Conservation (phyloP, 2,888 invertebrate genomes). For the Spilarctia lutea region DNA sequence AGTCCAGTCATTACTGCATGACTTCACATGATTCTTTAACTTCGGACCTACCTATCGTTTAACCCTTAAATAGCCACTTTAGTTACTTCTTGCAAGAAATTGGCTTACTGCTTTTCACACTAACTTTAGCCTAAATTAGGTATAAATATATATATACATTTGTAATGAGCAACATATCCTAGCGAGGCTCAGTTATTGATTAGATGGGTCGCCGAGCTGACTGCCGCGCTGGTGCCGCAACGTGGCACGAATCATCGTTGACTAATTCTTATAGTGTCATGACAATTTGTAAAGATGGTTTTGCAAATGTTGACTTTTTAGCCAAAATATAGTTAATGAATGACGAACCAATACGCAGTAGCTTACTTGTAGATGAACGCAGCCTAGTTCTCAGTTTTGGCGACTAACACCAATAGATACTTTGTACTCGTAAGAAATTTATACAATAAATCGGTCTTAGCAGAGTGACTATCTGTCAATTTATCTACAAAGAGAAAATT, state of each 20-base stretch:
- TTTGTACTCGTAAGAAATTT: constrained; percentile 84
- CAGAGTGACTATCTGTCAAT: constrained; percentile 84
- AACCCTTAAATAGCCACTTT: constrained; percentile 63
- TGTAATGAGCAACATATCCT: constrained; percentile 79
- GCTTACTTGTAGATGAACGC: constrained; percentile 84
- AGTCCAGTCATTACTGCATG: constrained; percentile 66
- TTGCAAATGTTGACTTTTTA: constrained; percentile 86
- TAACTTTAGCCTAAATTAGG: constrained; percentile 65
- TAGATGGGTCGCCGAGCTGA: constrained; percentile 67
- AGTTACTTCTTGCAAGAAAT: constrained; percentile 61
- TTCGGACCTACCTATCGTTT: constrained; percentile 60
- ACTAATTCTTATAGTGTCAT: constrained; percentile 85
- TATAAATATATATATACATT: constrained; percentile 46
- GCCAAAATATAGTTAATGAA: constrained; percentile 85
- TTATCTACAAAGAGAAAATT: constrained; percentile 78
- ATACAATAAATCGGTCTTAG: constrained; percentile 82
- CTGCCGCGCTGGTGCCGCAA: constrained; percentile 63
- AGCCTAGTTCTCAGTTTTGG: constrained; percentile 84
- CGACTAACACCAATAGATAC: constrained; percentile 84
- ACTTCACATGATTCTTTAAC: constrained; percentile 63
- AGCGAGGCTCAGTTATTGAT: constrained; percentile 58
- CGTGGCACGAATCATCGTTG: constrained; percentile 79
- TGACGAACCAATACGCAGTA: constrained; percentile 86
- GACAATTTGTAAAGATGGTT: constrained; percentile 84
- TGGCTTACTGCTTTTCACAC: constrained; percentile 66